Evolutionary conservation across 1,140 invertebrate species (phyloP).

Genomic region (Ylistrum balloti): DNA sequence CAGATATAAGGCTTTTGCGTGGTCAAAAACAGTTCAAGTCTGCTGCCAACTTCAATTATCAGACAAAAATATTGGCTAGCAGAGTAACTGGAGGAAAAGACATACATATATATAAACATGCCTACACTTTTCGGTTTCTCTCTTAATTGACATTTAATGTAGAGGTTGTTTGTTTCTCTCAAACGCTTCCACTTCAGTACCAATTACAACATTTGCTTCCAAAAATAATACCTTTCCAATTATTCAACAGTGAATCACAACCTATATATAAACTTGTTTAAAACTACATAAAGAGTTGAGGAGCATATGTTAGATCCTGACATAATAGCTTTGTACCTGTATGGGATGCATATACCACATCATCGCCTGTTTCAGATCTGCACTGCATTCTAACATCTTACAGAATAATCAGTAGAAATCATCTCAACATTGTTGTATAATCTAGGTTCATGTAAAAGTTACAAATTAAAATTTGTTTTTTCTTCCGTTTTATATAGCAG

Average conservation of each 20-base stretch:
- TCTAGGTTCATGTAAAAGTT: not conserved
- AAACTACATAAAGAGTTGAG: not conserved
- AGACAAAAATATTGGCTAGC: constrained; percentile 20
- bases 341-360: not conserved
- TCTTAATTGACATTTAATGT: not conserved
- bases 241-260: not conserved
- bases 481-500: not conserved
- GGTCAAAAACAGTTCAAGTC: not conserved
- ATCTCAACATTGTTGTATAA: not conserved
- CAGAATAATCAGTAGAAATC: not conserved
- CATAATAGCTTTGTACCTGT: too few species aligned
- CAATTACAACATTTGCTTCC: constrained; percentile 26
- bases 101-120: not conserved
- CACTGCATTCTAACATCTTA: not conserved
- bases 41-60: not conserved
- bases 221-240: not conserved
- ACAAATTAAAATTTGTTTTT: not conserved
- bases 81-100: not conserved
- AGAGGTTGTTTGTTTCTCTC: not conserved
- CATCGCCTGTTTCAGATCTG: not conserved
- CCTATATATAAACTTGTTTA: not conserved
- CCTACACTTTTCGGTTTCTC: not conserved
- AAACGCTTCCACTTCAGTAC: not conserved
- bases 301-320: not conserved
- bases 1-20: not conserved